A percentile compares a stretch with the other conserved stretches of the same genome.
phyloP scores from a whole-genome alignment of 2,888 invertebrate species.

The Dilophus febrilis region DNA sequence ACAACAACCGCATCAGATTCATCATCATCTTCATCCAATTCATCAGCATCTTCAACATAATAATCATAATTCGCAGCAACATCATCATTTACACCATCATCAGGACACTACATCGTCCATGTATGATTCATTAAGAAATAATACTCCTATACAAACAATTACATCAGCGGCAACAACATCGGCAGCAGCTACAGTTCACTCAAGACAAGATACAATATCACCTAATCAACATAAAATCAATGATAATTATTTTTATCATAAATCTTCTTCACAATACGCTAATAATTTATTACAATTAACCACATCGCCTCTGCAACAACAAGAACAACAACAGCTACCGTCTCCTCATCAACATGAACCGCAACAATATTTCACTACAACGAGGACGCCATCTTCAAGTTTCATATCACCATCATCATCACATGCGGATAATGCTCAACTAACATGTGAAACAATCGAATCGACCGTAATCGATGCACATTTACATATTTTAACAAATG shows the following conservation, averaged over 20 bases:
- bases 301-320: neutral
- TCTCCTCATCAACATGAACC: neutral
- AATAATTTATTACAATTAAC: no score
- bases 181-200: no score
- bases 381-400: constrained; percentile 31
- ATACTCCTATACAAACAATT: neutral
- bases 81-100: constrained; percentile 6
- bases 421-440: no score
- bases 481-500: constrained; percentile 7
- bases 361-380: neutral
- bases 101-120: neutral
- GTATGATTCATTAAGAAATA: neutral
- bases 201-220: no score
- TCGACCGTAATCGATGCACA: no score
- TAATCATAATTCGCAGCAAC: constrained; percentile 13
- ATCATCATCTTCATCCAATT: constrained; percentile 2
- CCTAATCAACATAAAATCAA: no score
- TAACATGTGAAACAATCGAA: no score
- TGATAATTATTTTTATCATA: no score
- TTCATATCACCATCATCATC: no score
- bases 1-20: constrained; percentile 3
- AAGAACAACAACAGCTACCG: neutral
- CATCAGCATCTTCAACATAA: constrained; percentile 13
- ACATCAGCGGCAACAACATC: no score
- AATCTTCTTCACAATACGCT: no score